A percentile compares a stretch with the other conserved stretches of the same genome.
phyloP scores from a whole-genome alignment of 2,888 invertebrate genomes.

The Mythimna pallens region DNA sequence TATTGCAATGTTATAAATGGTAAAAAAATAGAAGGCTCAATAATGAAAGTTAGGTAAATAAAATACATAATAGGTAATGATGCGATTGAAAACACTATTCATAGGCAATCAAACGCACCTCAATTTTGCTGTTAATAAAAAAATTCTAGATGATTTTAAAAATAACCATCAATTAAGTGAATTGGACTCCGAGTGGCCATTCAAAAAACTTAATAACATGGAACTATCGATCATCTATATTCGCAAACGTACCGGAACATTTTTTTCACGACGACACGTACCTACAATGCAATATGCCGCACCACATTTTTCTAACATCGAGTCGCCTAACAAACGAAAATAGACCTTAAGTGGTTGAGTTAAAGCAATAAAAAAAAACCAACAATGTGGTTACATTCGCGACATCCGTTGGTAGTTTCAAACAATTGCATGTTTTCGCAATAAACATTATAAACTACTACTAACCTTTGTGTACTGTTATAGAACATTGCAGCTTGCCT shows the following conservation, averaged over 20 bases:
- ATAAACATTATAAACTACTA: conserved; percentile 71
- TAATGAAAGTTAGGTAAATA: not conserved
- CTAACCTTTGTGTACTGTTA: conserved; percentile 87
- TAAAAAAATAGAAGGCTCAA: not conserved
- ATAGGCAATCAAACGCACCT: not conserved
- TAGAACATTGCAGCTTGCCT: conserved; percentile 88
- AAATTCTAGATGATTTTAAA: conserved; percentile 1
- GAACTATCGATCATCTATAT: conserved; percentile 52
- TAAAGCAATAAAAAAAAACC: conserved; percentile 28
- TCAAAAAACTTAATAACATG: conserved; percentile 35
- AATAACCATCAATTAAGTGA: conserved; percentile 24
- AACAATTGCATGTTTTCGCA: conserved; percentile 65
- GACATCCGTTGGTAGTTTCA: conserved; percentile 68
- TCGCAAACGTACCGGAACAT: conserved; percentile 57
- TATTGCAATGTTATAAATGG: not conserved
- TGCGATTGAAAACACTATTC: not conserved
- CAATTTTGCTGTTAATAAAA: not conserved
- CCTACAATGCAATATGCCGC: conserved; percentile 31
- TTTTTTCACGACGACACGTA: conserved; percentile 59
- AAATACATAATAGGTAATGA: not conserved
- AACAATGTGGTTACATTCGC: conserved; percentile 36
- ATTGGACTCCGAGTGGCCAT: conserved; percentile 20
- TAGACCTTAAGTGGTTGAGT: conserved; percentile 36
- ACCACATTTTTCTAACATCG: conserved; percentile 19
- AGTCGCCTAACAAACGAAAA: conserved; percentile 36